Evolutionary conservation across 2,888 invertebrate species (phyloP), one percentile per base, ranked within the genome.

Genomic region (Pandemis corylana): DNA sequence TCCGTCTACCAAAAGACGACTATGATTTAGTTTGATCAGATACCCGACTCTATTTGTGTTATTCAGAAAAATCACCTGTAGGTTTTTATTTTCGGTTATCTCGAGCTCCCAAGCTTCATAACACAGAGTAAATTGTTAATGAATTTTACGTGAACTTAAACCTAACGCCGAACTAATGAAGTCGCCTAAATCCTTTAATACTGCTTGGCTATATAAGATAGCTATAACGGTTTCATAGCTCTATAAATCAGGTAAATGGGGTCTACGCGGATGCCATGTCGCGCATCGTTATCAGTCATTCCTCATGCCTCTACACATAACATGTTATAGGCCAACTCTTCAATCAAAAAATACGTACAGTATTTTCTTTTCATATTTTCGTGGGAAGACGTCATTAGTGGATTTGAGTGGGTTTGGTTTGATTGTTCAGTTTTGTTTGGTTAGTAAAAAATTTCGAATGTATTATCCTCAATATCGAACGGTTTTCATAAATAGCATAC

Each of bases 191-290:
- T 75, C 75, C 71, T 71, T 71, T 75, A 75, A 75, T 75, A 70
- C 70, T 15, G 66, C 46, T 44, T 53, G 46, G 66, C 75, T 75
- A 76, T 71, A 72, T 76, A 65, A 72, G 68, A 76, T 71, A 76
- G 75, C 77, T 76, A 78, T 78, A 82, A 80, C 77, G 79, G 78
- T 80, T 82, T 83, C 81, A 82, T 79, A 81, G 80, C 79, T 81
- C 80, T 84, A 87, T 89, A 88, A 88, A 89, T 89, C 87, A 87
- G 81, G 80, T 80, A 85, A 85, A 88, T 84, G 85, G 86, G 84
- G 83, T 83, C 84, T 84, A 81, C 76, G 77, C 81, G 84, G 84
- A 83, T 79, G 83, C 81, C 78, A 76, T 80, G 83, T 84, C 83
- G 81, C 81, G 80, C 81, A 78, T 80, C 82, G 84, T 82, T 87